These are phyloP conservation scores for Urocyon cinereoargenteus DNA, from an alignment of 2,797 vertebrate species.

Conservation along the genomic window DNA sequence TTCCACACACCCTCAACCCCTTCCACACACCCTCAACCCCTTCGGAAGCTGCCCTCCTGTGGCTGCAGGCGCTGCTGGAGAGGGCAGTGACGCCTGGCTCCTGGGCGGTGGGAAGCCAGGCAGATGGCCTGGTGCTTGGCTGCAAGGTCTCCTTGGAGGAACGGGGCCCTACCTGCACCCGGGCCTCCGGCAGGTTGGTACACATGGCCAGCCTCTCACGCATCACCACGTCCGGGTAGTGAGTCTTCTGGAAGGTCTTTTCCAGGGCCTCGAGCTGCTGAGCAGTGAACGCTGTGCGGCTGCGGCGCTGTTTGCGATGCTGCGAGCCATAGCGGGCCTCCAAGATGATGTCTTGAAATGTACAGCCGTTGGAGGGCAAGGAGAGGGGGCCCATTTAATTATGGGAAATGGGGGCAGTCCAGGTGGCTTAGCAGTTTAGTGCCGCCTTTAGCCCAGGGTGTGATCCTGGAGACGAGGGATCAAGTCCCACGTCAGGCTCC, in stretches of 20 bases:
- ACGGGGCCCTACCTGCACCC: slow-evolving; percentile 94
- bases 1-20: rapidly evolving
- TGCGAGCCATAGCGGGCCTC: slow-evolving; percentile 99
- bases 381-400: slow-evolving; percentile 95
- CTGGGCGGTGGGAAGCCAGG: not conserved
- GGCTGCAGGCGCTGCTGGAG: not conserved
- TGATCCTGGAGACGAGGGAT: too few species aligned
- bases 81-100: not conserved
- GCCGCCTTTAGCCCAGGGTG: too few species aligned
- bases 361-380: slow-evolving; percentile 98
- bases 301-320: slow-evolving; percentile 98
- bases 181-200: slow-evolving; percentile 98
- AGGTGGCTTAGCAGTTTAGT: too few species aligned
- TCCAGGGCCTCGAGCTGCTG: slow-evolving; percentile 99
- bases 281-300: slow-evolving; percentile 98
- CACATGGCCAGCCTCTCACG: slow-evolving; percentile 99
- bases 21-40: not conserved
- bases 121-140: not conserved
- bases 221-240: slow-evolving; percentile 99
- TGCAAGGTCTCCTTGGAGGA: slow-evolving; percentile 71
- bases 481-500: too few species aligned
- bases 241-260: slow-evolving; percentile 99
- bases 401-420: slow-evolving; percentile 86
- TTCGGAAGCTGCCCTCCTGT: not conserved
- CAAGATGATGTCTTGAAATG: slow-evolving; percentile 99